Evolutionary conservation across 2,888 invertebrate genomes (phyloP).

Genomic region (Parelbella ahira): DNA sequence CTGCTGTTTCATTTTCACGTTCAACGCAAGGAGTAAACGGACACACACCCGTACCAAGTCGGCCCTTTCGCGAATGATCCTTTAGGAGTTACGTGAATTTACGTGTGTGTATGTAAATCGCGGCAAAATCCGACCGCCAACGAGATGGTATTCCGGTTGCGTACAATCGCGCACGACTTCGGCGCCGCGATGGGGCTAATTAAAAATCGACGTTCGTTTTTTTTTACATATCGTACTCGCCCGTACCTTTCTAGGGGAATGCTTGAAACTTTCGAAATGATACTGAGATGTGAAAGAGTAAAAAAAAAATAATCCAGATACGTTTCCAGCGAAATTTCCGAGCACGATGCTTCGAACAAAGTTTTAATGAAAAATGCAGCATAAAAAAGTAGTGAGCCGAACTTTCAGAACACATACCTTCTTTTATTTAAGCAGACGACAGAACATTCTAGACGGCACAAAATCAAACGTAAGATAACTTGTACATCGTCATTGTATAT

Average conservation of each 20-base stretch:
- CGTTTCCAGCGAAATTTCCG: background rate
- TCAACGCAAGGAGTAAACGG: constrained; percentile 1
- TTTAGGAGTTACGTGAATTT: constrained; percentile 37
- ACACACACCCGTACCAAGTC: constrained; percentile 22
- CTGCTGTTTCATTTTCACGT: background rate
- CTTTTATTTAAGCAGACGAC: background rate
- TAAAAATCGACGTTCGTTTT: no score
- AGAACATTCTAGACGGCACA: background rate
- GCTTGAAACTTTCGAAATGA: no score
- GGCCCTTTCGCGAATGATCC: constrained; percentile 35
- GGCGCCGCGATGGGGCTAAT: no score
- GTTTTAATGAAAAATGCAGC: constrained; percentile 8
- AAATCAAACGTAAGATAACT: background rate
- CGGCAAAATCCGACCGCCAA: constrained; percentile 29
- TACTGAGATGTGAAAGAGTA: background rate
- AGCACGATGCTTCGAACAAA: constrained; percentile 1
- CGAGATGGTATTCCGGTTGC: constrained; percentile 14
- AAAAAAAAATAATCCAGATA: background rate
- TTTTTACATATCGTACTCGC: no score
- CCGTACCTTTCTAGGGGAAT: no score
- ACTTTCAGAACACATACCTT: background rate
- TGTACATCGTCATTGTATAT: no score
- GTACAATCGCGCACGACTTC: constrained; percentile 20
- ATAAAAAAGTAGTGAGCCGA: background rate
- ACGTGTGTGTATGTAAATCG: constrained; percentile 43